Evolutionary conservation across 2,113 vertebrate genomes (phyloP), one percentile per base, ranked within the genome.

Genomic region (Poecile atricapillus): DNA sequence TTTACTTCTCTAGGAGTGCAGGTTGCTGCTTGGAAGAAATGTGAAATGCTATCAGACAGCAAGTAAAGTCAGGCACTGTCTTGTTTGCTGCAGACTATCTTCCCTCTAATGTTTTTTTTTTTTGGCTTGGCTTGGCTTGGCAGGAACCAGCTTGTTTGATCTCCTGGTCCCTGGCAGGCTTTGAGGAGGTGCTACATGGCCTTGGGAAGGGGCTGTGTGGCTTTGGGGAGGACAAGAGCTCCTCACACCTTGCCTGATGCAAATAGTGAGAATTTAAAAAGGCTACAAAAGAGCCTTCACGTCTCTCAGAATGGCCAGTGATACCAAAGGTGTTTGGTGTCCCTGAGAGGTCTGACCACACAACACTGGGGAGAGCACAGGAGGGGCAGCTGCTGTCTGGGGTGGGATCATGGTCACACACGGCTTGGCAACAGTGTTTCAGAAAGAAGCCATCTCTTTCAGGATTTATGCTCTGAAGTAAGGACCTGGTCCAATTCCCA

Each of bases 351-450:
- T 33, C 14, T 3, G 3, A 15, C 25, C 3, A 0, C n/a, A 18
- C 56, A 24, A 0, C 27, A 3, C 1, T 1, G 44, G 2, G 39
- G 13, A 25, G 33, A 63, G 35, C 33, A 1, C 5, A 15, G 27
- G 18, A 47, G 30, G 28, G 27, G 47, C 68, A 21, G 21, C 15
- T 27, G 14, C 62, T 69, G 4, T 20, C 35, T 25, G 53, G 9
- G 18, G 11, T 15, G 27, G 24, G 46, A 5, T 7, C 1, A 0
- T 14, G 28, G 22, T 31, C 52, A 21, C 19, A 11, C 59, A 11
- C 44, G 56, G 63, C 53, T 35, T 31, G 28, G 43, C 8, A 37
- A 3, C 20, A 9, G n/a, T 5, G 43, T 10, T 73, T 53, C 50
- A 41, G 47, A 47, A 58, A 64, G n/a, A 37, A 65, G 10, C 22